Evolutionary conservation across 2,888 invertebrate genomes (phyloP), one percentile per base, ranked within the genome.

Genomic region (Dasypolia templi): DNA sequence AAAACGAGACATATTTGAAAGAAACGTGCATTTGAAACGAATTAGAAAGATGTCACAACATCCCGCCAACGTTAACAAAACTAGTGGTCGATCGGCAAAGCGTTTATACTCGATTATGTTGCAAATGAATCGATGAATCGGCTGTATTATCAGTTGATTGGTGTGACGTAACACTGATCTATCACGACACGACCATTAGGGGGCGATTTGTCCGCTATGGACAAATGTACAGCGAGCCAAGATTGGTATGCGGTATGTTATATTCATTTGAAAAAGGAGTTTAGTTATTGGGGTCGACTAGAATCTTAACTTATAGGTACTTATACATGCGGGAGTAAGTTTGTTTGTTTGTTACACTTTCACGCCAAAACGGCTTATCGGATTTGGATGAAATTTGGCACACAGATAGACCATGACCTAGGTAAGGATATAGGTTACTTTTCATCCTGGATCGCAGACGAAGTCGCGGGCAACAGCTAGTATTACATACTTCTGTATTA

Each of bases 161-260:
- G 82, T 77, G 84, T 93, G 91, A 92, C 89, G 92, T 89, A 91
- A 92, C 70, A 64, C 71, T 88, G 92, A 89, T 90, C 93, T 93
- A 92, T 92, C 93, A 93, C 93, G 93, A 93, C 85, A 68, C 69
- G 61, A 75, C 87, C 83, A 89, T 91, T 93, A 89, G 78, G 84
- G 79, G 76, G 69, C 76, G 73, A 80, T 79, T 87, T 85, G 87
- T 76, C 82, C 85, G 82, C 83, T 81, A 84, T 81, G 75, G 83
- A 83, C 86, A 76, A 77, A 80, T 67, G 58, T 75, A 69, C 66
- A n/a, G 55, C 72, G 76, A 75, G 14, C 35, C 51, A 74, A 75
- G 56, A 68, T 76, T 84, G 79, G 59, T 51, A 63, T 71, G 11
- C 42, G 44, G 70, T 65, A 72, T 75, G 53, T 72, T 81, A 75